Percentiles rank a stretch among this genome's conserved stretches.
Conservation (phyloP, 2,113 vertebrate genomes). For the Mustela lutreola region DNA sequence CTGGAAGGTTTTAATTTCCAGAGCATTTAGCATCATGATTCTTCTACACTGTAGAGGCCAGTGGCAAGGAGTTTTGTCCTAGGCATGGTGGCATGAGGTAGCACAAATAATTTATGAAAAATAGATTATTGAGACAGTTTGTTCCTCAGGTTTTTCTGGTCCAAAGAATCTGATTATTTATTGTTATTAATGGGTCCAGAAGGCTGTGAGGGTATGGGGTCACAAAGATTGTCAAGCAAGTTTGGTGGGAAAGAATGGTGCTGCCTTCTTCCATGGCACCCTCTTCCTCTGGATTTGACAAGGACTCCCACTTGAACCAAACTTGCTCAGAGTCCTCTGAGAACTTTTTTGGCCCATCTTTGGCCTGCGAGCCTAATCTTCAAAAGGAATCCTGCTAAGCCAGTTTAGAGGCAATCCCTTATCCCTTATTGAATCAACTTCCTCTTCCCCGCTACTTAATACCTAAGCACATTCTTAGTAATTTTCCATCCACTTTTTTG, state of each 20-base stretch:
- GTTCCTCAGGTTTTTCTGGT: neutral
- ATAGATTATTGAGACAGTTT: neutral
- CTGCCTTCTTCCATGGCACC: too few relatives aligned
- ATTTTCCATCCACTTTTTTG: neutral
- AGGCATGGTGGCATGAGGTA: neutral
- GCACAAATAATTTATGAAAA: constrained; percentile 15
- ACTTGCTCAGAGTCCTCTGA: neutral
- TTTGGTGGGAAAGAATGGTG: neutral
- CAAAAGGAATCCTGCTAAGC: neutral
- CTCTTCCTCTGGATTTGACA: neutral
- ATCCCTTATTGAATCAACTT: neutral
- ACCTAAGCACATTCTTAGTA: neutral
- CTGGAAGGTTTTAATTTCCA: neutral
- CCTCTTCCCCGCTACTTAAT: neutral
- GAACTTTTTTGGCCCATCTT: neutral
- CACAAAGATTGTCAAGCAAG: neutral
- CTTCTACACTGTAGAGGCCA: neutral
- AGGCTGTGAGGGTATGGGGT: neutral
- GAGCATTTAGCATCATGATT: neutral
- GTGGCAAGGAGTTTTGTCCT: neutral
- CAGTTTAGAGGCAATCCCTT: neutral
- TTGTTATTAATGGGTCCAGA: neutral
- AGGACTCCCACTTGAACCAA: neutral
- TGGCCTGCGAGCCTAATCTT: neutral
- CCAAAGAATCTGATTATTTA: neutral